These are phyloP conservation scores for Australoheros facetus DNA, from an alignment of 2,797 vertebrate genomes.

Conservation along the genomic window DNA sequence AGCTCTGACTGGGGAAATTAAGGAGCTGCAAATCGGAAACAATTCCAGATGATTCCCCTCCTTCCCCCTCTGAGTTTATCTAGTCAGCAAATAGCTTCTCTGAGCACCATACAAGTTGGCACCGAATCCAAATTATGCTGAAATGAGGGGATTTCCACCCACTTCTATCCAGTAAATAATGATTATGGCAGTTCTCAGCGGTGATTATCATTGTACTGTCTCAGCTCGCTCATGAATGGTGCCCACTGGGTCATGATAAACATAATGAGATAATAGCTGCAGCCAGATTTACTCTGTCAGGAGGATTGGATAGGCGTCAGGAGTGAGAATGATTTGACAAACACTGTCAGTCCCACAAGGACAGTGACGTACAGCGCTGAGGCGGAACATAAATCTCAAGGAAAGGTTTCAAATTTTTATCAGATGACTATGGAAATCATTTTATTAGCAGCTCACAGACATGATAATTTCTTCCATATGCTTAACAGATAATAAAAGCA, in stretches of 20 bases:
- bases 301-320: constrained; percentile 21
- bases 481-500: constrained; percentile 34
- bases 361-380: constrained; percentile 18
- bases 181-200: constrained; percentile 27
- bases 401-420: constrained; percentile 25
- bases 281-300: constrained; percentile 43
- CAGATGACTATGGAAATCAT: constrained; percentile 29
- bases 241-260: constrained; percentile 51
- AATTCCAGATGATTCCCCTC: constrained; percentile 63
- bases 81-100: constrained; percentile 54
- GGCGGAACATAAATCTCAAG: constrained; percentile 33
- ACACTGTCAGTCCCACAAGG: constrained; percentile 27
- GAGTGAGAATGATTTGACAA: constrained; percentile 40
- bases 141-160: constrained; percentile 54
- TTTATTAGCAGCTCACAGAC: constrained; percentile 38
- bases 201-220: constrained; percentile 39
- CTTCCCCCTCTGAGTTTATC: constrained; percentile 54
- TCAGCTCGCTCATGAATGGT: constrained; percentile 28
- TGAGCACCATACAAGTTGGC: constrained; percentile 41
- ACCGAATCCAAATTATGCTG: constrained; percentile 31
- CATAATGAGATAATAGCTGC: constrained; percentile 54
- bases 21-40: constrained; percentile 52
- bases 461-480: constrained; percentile 50
- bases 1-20: constrained; percentile 62
- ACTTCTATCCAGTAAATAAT: constrained; percentile 60